These are phyloP conservation scores for Drosophila infuscata DNA, from an alignment of 2,888 invertebrate species.

Conservation along the genomic window DNA sequence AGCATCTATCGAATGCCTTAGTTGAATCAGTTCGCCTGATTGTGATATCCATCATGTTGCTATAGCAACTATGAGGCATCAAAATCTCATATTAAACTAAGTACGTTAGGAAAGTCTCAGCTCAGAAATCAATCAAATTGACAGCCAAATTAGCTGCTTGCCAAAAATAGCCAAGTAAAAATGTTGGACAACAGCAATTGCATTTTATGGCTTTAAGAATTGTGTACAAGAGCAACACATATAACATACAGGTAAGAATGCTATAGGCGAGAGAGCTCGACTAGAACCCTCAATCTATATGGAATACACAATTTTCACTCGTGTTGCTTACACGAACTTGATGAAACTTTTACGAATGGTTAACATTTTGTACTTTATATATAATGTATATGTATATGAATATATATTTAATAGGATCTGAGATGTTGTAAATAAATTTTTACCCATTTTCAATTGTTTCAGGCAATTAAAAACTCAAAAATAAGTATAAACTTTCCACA, in stretches of 20 bases:
- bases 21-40: slow-evolving; percentile 5
- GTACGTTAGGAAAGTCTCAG: neutral
- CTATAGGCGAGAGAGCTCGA: neutral
- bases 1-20: neutral
- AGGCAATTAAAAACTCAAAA: neutral
- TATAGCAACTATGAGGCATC: slow-evolving; percentile 8
- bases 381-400: no score
- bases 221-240: neutral
- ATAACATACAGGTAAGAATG: neutral
- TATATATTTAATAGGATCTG: neutral
- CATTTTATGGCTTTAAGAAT: neutral
- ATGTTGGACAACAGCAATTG: neutral
- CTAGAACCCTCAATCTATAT: neutral
- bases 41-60: slow-evolving; percentile 7
- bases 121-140: slow-evolving; percentile 3
- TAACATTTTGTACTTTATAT: neutral
- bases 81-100: neutral
- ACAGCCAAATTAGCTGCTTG: neutral
- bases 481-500: neutral
- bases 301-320: neutral
- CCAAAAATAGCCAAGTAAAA: slow-evolving; percentile 5
- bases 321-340: neutral
- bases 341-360: neutral
- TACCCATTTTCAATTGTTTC: neutral
- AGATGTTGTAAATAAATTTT: neutral